These are phyloP conservation scores for Netelia inedita DNA, from an alignment of 2,888 invertebrate species.

Conservation along the genomic window DNA sequence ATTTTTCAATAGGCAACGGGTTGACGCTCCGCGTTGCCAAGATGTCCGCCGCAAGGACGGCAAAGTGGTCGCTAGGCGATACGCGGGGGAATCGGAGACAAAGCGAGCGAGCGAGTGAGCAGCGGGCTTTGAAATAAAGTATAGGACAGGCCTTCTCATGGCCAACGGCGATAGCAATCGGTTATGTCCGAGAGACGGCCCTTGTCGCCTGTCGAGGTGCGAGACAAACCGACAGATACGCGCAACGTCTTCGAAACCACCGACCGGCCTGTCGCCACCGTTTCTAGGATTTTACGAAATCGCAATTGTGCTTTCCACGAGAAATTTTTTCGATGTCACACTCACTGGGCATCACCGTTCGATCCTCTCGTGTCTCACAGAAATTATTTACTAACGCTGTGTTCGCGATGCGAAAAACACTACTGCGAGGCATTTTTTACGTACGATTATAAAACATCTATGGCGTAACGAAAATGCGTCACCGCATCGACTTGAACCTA, in stretches of 20 bases:
- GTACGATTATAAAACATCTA: too few relatives aligned
- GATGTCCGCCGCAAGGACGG: conserved; percentile 26
- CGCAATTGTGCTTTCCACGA: not conserved
- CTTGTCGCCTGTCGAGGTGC: conserved; percentile 56
- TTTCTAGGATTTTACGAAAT: conserved; percentile 27
- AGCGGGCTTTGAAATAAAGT: conserved; percentile 1
- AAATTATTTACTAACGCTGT: too few relatives aligned
- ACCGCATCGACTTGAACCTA: conserved; percentile 6
- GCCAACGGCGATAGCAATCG: conserved; percentile 51
- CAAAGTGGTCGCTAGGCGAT: conserved; percentile 35
- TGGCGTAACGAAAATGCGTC: too few relatives aligned
- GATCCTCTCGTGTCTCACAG: too few relatives aligned
- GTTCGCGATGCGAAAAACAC: too few relatives aligned
- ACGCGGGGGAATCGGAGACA: conserved; percentile 12
- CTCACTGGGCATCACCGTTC: not conserved
- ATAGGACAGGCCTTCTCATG: conserved; percentile 18
- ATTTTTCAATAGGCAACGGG: conserved; percentile 5
- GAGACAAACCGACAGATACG: conserved; percentile 35
- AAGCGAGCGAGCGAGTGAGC: conserved; percentile 17
- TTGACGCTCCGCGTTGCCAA: not conserved
- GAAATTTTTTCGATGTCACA: not conserved
- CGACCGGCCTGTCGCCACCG: conserved; percentile 6
- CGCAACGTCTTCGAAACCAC: conserved; percentile 1
- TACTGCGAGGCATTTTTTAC: too few relatives aligned
- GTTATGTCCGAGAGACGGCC: conserved; percentile 59